phyloP scores from a whole-genome alignment of 2,888 invertebrate genomes.

The Euclidia mi region DNA sequence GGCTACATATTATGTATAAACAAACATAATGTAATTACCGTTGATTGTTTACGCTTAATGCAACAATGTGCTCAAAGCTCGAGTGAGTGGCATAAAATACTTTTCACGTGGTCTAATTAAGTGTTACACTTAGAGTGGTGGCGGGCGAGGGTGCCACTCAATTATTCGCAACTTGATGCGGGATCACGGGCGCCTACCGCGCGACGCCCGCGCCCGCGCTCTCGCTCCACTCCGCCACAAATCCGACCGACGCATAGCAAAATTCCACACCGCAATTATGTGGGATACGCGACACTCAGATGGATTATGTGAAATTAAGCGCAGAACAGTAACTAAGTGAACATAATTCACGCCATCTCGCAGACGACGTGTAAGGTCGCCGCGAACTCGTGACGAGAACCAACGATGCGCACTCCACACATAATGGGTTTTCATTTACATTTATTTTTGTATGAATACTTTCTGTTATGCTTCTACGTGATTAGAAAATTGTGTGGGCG shows the following conservation, averaged over 20 bases:
- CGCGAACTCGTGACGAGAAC: conserved; percentile 22
- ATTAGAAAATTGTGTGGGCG: conserved; percentile 19
- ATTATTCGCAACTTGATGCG: conserved; percentile 87
- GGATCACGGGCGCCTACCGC: conserved; percentile 72
- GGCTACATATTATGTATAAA: conserved; percentile 40
- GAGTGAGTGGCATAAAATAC: conserved; percentile 71
- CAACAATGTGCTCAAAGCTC: conserved; percentile 73
- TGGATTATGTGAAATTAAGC: conserved; percentile 87
- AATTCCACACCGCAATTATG: conserved; percentile 83
- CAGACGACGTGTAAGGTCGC: conserved; percentile 27
- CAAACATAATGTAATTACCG: conserved; percentile 54
- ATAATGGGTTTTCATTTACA: conserved; percentile 25
- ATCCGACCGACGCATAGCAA: conserved; percentile 76
- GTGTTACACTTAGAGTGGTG: conserved; percentile 77
- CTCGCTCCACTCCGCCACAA: conserved; percentile 55
- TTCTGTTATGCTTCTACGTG: conserved; percentile 4
- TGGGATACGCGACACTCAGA: conserved; percentile 80
- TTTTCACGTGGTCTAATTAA: conserved; percentile 86
- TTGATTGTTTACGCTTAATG: conserved; percentile 73
- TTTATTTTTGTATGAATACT: conserved; percentile 22
- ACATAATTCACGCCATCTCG: conserved; percentile 75
- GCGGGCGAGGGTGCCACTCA: conserved; percentile 77
- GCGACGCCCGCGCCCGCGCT: conserved; percentile 21
- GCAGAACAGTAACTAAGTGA: conserved; percentile 77
- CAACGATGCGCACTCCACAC: conserved; percentile 8